A percentile compares a stretch with the other conserved stretches of the same genome.
phyloP scores from a whole-genome alignment of 1,140 invertebrate genomes.

The Pseudoatta argentina region DNA sequence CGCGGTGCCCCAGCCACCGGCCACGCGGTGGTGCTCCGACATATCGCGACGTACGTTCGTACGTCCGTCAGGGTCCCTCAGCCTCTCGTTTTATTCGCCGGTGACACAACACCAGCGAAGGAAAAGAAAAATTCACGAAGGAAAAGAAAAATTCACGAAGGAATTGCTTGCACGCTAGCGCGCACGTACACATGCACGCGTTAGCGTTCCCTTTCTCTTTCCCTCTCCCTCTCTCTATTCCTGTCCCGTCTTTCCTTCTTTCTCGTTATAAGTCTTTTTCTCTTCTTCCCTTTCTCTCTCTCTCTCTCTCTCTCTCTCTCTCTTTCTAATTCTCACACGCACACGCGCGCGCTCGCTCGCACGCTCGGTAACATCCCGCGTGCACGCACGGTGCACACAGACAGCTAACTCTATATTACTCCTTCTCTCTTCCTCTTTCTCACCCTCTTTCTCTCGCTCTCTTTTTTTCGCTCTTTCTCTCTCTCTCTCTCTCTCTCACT shows the following conservation, averaged over 20 bases:
- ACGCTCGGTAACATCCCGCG: constrained; percentile 53
- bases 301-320: constrained; percentile 32
- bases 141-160: constrained; percentile 71
- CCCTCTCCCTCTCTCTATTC: too few species aligned
- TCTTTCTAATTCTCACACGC: constrained; percentile 56
- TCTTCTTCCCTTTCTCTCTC: constrained; percentile 35
- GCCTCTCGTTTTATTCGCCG: constrained; percentile 68
- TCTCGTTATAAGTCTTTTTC: constrained; percentile 34
- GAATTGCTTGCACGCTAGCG: constrained; percentile 64
- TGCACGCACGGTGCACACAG: constrained; percentile 50
- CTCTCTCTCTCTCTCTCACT: constrained; percentile 33
- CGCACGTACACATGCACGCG: constrained; percentile 59
- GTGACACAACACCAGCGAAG: constrained; percentile 66
- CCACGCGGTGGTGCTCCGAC: constrained; percentile 86
- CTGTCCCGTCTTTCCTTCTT: neutral
- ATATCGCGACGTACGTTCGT: constrained; percentile 78
- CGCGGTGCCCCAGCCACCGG: constrained; percentile 85
- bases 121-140: constrained; percentile 72
- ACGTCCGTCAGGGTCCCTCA: constrained; percentile 69
- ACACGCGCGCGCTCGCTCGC: constrained; percentile 25
- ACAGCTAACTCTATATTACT: constrained; percentile 26
- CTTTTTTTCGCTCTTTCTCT: constrained; percentile 6
- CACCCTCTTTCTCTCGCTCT: constrained; percentile 11
- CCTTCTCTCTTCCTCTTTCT: neutral
- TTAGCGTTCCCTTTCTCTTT: constrained; percentile 72